These are phyloP conservation scores for Papilio aristodemus DNA, from an alignment of 1,140 invertebrate genomes.

Conservation along the genomic window DNA sequence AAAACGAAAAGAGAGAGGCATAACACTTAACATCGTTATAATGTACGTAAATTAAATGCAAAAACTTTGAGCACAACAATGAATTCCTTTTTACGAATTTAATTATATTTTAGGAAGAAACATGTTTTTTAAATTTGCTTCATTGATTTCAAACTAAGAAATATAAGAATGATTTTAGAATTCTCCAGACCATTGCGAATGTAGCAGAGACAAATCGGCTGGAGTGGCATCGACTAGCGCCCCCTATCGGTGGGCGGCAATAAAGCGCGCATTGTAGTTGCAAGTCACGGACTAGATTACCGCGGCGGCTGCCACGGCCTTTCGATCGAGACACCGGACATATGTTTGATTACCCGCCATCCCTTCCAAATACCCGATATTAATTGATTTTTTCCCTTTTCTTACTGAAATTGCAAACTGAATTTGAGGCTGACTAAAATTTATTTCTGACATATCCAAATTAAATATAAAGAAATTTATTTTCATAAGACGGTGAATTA, in stretches of 20 bases:
- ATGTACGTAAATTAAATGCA: too few species aligned
- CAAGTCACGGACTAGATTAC: slow-evolving; percentile 78
- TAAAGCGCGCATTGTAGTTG: slow-evolving; percentile 68
- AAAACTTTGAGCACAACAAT: too few species aligned
- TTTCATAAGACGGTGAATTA: too few species aligned
- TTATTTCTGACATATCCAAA: not conserved
- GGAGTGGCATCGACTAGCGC: not conserved
- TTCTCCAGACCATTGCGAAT: too few species aligned
- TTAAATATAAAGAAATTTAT: not conserved
- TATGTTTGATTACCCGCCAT: slow-evolving; percentile 48
- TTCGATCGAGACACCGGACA: slow-evolving; percentile 53
- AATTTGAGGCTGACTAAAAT: not conserved
- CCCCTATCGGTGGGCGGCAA: slow-evolving; percentile 49
- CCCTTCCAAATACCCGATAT: slow-evolving; percentile 11
- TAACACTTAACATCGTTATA: too few species aligned
- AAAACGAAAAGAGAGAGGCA: too few species aligned
- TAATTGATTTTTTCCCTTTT: slow-evolving; percentile 30
- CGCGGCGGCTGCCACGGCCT: slow-evolving; percentile 51
- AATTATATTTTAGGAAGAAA: too few species aligned
- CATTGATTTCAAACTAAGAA: too few species aligned
- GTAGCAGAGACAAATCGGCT: slow-evolving; percentile 5
- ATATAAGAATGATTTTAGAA: too few species aligned
- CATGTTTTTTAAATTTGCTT: too few species aligned
- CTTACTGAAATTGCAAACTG: not conserved
- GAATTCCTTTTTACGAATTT: too few species aligned